Base-by-base conservation (phyloP, 2,797 vertebrate genomes). In the Sebastes kiyomatsui region DNA sequence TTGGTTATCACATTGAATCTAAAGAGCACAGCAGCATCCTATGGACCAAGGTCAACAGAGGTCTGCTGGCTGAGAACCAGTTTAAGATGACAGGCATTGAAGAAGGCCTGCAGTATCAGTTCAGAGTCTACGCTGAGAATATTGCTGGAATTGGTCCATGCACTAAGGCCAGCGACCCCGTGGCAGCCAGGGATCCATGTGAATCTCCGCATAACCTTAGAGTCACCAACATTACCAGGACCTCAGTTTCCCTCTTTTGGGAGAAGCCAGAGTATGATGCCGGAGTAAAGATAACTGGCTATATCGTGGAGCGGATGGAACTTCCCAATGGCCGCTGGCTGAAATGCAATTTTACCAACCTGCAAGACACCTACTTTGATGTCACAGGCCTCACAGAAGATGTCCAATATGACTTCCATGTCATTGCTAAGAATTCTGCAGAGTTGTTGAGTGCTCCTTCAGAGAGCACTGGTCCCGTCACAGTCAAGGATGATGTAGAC, bases 171-270 rank as follows among this genome's bases (percentile, higher is more conserved):
- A 96, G 97, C 94, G 98, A 99, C 20, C 94, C 97, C 74, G 96
- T 98, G 80, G 95, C 98, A 93, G 98, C 98, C 82, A 97, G 98
- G 92, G 97, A 99, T 90, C 98, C 98, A 83, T 99, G 98, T 94
- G 97, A 98, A 90, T 93, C 98, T 93, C 98, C 99, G 81, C 94
- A 93, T 84, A 97, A 98, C 79, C 98, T 98, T 65, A 96, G 96
- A 95, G 97, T 99, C 78, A 98, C 96, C 87, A 98, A 99, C 88
- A 98, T 99, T 87, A 99, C 98, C 72, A 97, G 99, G 94, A 99
- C 95, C 76, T 96, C 96, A 46, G 97, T 99, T 83, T 99, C 98
- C 55, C 93, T 99, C 70, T 96, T 96, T 87, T 99, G 99, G 99
- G 94, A 96, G 59, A 97, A 95, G 82, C 98, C 99, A 88, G 97